Conservation (phyloP, 2,113 vertebrate genomes). For the Agelaius phoeniceus region DNA sequence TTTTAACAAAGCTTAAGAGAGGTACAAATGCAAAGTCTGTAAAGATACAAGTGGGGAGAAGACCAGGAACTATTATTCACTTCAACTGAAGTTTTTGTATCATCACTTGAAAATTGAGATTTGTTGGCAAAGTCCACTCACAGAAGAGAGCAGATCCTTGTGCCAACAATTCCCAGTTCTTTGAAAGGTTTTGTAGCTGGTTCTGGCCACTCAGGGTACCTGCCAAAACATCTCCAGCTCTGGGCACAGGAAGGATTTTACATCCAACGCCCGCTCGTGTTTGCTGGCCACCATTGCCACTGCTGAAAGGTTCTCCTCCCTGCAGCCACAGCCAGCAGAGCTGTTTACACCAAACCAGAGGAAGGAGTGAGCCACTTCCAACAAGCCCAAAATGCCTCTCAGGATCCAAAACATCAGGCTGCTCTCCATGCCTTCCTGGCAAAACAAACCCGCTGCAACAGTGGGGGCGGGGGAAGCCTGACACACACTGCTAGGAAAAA, state of each 20-base stretch:
- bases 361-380: conserved; percentile 35
- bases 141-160: neutral
- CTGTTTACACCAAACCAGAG: conserved; percentile 39
- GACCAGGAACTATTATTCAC: neutral
- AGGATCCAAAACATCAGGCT: conserved; percentile 21
- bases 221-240: neutral
- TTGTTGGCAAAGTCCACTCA: neutral
- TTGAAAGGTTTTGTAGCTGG: neutral
- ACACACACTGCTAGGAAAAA: neutral
- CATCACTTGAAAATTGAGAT: neutral
- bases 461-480: neutral
- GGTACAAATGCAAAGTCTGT: neutral
- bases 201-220: neutral
- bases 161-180: neutral
- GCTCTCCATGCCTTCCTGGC: conserved; percentile 20
- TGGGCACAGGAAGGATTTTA: neutral
- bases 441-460: neutral
- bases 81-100: neutral
- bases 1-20: neutral
- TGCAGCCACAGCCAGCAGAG: conserved; percentile 20
- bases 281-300: neutral
- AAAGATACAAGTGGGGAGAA: neutral
- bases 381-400: conserved; percentile 15
- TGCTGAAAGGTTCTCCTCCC: conserved; percentile 22
- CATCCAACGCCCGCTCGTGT: rapidly evolving